Base-by-base conservation (phyloP, 2,797 vertebrate genomes). In the Discoglossus pictus region DNA sequence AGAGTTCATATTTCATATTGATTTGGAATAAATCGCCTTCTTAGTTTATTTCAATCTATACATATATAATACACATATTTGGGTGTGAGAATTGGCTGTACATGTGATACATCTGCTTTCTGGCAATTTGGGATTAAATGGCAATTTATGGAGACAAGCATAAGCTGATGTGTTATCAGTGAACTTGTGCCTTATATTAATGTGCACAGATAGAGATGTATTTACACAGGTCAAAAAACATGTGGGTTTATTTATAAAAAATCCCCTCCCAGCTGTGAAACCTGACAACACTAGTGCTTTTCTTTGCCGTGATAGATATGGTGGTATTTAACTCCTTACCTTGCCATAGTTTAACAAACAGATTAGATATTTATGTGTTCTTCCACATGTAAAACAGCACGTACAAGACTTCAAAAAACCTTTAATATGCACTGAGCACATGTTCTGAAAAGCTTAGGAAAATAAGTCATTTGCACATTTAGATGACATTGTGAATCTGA, bases 321-420 rank as follows among this genome's bases (percentile, higher is more conserved):
- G 51, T 2, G 16, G 24, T 10, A 7, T 31, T 34, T 64, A n/a
- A 34, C 4, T 31, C 18, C n/a, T 36, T 25, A 34, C 56, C 64
- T 43, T 51, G 17, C 47, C 47, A 40, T 31, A 53, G 48, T 61
- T 61, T 27, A 38, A 51, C 20, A 27, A 39, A 4, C 18, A 39
- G 52, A 20, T 23, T 10, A 35, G 17, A 55, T 54, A 69, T 62
- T 61, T 55, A 62, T 48, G 66, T 48, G 40, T 34, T 23, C 10
- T 10, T 27, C 47, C 42, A 61, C 21, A 20, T 31, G 25, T 9
- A 62, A 18, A 27, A 34, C 8, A 62, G 46, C 50, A 62, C 10
- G 40, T 10, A 55, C 50, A 69, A 23, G 58, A 62, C 61, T 69
- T 48, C n/a, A n/a, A n/a, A n/a, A n/a, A n/a, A n/a, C n/a, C n/a